Percentiles rank a stretch among this genome's conserved stretches.
phyloP scores from a whole-genome alignment of 2,888 invertebrate genomes.

The Sepioteuthis lessoniana region DNA sequence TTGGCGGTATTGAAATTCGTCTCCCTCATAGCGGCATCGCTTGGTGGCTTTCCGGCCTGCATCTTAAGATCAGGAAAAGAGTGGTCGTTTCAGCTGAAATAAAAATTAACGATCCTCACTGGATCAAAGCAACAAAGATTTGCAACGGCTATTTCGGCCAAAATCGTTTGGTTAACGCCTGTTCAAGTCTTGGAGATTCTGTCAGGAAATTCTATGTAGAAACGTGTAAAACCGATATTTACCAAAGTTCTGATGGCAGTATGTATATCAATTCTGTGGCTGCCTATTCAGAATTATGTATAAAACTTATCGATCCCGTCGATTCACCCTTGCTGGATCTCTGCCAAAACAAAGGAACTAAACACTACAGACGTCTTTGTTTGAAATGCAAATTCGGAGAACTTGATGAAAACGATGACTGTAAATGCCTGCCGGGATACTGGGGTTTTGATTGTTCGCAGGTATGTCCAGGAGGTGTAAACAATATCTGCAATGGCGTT shows the following conservation, averaged over 20 bases:
- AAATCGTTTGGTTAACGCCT: conserved; percentile 39
- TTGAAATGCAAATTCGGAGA: conserved; percentile 58
- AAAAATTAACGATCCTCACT: conserved; percentile 35
- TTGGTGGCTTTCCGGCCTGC: conserved; percentile 50
- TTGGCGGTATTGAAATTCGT: conserved; percentile 49
- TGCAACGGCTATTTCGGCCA: background rate
- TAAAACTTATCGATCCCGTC: conserved; percentile 51
- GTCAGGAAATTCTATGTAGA: conserved; percentile 50
- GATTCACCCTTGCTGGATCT: conserved; percentile 54
- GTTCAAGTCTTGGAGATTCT: conserved; percentile 51
- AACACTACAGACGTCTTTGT: conserved; percentile 55
- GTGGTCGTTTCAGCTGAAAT: background rate
- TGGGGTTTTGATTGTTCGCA: conserved; percentile 57
- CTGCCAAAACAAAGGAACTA: conserved; percentile 55
- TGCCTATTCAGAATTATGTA: conserved; percentile 56
- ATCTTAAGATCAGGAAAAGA: background rate
- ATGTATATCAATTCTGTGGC: conserved; percentile 53
- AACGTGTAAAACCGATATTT: conserved; percentile 53
- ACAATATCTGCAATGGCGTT: conserved; percentile 53
- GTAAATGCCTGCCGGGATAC: conserved; percentile 57
- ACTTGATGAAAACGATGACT: conserved; percentile 50
- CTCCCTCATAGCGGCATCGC: conserved; percentile 51
- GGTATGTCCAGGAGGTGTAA: conserved; percentile 56
- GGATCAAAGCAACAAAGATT: conserved; percentile 48
- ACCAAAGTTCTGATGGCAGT: background rate